Conservation (phyloP, 1,140 invertebrate species). For the Nixonia krombeini region DNA sequence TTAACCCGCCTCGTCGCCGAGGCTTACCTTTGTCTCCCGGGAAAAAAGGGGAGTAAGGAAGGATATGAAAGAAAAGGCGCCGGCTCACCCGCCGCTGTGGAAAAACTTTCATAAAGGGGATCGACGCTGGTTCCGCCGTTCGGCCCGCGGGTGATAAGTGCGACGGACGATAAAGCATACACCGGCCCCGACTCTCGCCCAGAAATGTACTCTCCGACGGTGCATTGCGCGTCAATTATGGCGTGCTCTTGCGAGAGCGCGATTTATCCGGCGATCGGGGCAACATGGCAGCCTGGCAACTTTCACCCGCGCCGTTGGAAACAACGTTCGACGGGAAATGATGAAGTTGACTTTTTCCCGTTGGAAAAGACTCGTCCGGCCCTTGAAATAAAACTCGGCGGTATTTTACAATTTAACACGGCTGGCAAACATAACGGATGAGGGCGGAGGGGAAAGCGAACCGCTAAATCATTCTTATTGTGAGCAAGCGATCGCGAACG, state of each 20-base stretch:
- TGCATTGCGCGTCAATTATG: conserved; percentile 38
- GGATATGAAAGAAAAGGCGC: conserved; percentile 38
- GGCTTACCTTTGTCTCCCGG: conserved; percentile 41
- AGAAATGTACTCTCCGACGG: conserved; percentile 33
- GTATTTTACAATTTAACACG: conserved; percentile 15
- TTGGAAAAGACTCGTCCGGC: no score
- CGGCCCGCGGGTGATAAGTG: conserved; percentile 38
- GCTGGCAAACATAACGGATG: conserved; percentile 21
- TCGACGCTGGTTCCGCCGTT: conserved; percentile 26
- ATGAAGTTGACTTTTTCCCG: no score
- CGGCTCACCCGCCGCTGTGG: conserved; percentile 4
- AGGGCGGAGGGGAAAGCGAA: conserved; percentile 23
- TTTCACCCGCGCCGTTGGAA: no score
- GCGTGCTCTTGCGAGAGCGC: no score
- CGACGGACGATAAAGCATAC: conserved; percentile 42
- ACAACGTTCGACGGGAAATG: background rate
- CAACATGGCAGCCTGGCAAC: background rate
- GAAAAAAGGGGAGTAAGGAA: conserved; percentile 44
- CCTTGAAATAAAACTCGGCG: background rate
- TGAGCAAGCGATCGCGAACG: conserved; percentile 3
- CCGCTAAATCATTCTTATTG: conserved; percentile 29
- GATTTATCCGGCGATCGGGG: background rate
- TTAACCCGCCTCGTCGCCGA: conserved; percentile 27
- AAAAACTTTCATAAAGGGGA: conserved; percentile 47
- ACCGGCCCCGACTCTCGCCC: conserved; percentile 15